Base-by-base conservation (phyloP, 2,888 invertebrate genomes). In the Cecidostiba fungosa region DNA sequence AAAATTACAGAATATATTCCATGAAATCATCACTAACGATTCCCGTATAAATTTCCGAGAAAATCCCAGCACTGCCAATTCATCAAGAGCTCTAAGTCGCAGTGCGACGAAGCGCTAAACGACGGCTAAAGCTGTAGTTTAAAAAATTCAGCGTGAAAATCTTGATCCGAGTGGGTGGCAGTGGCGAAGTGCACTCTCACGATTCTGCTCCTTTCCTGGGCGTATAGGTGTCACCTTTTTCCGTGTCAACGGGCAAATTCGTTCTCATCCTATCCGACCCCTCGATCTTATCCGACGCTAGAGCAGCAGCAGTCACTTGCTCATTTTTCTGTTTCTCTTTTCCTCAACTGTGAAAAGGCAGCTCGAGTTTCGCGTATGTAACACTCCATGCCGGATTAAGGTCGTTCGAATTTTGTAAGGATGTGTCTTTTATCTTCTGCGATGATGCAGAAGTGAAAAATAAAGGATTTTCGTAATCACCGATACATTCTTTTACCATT, bases 181-280 rank as follows among this genome's bases (percentile, higher is more conserved):
- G 29, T 29, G 1, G 29, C 26, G 36, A 62, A 14, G 26, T 70
- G 43, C 70, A 14, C 59, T 16, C 36, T 29, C 39, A 6, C 70
- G 14, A 6, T n/a, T 4, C 36, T 5, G 8, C 19, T 70, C 70
- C 19, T 32, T 36, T 36, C 4, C 14, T 10, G 14, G 14, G 32
- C 19, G 5, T 32, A n/a, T n/a, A 29, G 16, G 69, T 23, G 69
- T 23, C 32, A 32, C 73, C 39, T 19, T 69, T 82, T 82, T 78
- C 54, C 74, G 78, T 82, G 82, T 82, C 85, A 82, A 82, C 85
- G 82, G 74, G 66, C 54, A 78, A 78, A 85, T 82, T 82, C 78
- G 50, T 78, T 78, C 74, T 78, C 66, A 72, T 85, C 72, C 77
- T 70, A 83, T 83, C 81, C 50, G 43, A 1, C 32, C 73, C 26